These are phyloP conservation scores for Aphidius ervi DNA, from an alignment of 1,140 invertebrate species.

Conservation along the genomic window DNA sequence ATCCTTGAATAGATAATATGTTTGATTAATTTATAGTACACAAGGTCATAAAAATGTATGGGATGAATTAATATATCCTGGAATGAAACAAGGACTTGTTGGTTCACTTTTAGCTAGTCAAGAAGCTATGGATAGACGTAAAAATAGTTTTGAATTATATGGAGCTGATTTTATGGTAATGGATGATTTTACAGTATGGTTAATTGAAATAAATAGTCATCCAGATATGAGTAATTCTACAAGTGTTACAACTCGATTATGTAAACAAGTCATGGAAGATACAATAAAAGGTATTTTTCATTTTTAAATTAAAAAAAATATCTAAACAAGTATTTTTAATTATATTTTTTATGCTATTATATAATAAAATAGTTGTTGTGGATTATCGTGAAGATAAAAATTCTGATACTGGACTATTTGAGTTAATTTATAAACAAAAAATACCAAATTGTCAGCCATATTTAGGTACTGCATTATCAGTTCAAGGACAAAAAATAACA, in stretches of 20 bases:
- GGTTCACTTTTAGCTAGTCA: constrained; percentile 84
- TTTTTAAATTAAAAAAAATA: constrained; percentile 5
- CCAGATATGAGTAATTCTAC: constrained; percentile 87
- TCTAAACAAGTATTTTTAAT: neutral
- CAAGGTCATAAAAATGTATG: constrained; percentile 70
- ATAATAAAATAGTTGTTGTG: constrained; percentile 71
- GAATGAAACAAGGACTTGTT: constrained; percentile 83
- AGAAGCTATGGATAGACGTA: constrained; percentile 77
- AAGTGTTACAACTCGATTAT: constrained; percentile 80
- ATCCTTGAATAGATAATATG: constrained; percentile 13
- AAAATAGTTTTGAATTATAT: constrained; percentile 88
- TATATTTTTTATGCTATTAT: constrained; percentile 14
- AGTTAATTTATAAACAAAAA: constrained; percentile 73
- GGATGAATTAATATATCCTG: constrained; percentile 80
- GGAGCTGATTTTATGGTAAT: constrained; percentile 91
- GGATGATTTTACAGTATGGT: constrained; percentile 84
- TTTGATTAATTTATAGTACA: constrained; percentile 36
- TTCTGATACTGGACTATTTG: constrained; percentile 82
- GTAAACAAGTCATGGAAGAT: constrained; percentile 84
- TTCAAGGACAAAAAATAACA: constrained; percentile 61
- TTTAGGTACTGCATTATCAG: constrained; percentile 70
- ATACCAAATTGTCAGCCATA: constrained; percentile 76
- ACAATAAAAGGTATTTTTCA: constrained; percentile 76
- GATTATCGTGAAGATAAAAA: constrained; percentile 73
- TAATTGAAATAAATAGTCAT: constrained; percentile 93